Evolutionary conservation across 2,113 vertebrate species (phyloP).

Genomic region (Corapipo altera): DNA sequence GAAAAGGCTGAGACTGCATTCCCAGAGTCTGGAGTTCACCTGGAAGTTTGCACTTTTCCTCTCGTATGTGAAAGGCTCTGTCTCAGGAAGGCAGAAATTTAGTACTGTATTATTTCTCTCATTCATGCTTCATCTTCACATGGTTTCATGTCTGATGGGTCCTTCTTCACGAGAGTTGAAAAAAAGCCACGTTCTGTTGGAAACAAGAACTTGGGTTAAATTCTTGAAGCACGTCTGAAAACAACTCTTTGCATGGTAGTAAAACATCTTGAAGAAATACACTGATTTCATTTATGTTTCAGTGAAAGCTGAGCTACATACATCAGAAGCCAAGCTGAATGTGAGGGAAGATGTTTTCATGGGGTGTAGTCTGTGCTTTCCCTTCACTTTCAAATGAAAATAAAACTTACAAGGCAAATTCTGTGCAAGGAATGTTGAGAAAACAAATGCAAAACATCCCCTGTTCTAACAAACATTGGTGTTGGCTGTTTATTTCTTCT

Average conservation of each 20-base stretch:
- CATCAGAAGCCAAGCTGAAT: not conserved
- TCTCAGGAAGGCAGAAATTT: not conserved
- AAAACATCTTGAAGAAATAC: not conserved
- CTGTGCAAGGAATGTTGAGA: not conserved
- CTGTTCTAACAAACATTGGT: not conserved
- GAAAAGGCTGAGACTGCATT: not conserved
- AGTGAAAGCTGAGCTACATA: not conserved
- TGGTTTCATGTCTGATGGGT: conserved; percentile 64
- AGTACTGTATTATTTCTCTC: not conserved
- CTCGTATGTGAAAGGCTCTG: not conserved
- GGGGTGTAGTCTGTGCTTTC: not conserved
- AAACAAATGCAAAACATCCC: not conserved
- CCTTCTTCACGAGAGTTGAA: conserved; percentile 59
- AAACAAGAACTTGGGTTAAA: not conserved
- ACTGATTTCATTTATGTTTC: not conserved
- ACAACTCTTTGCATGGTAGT: not conserved
- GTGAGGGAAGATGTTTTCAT: not conserved
- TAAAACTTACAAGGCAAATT: not conserved
- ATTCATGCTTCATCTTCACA: conserved; percentile 38
- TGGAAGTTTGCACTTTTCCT: not conserved
- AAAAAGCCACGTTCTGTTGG: conserved; percentile 69
- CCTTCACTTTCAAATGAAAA: not conserved
- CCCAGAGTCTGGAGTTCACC: fast-evolving
- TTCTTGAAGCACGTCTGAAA: not conserved
- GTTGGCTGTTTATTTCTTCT: not conserved